Evolutionary conservation across 2,797 vertebrate species (phyloP).

Genomic region (Lates japonicus): DNA sequence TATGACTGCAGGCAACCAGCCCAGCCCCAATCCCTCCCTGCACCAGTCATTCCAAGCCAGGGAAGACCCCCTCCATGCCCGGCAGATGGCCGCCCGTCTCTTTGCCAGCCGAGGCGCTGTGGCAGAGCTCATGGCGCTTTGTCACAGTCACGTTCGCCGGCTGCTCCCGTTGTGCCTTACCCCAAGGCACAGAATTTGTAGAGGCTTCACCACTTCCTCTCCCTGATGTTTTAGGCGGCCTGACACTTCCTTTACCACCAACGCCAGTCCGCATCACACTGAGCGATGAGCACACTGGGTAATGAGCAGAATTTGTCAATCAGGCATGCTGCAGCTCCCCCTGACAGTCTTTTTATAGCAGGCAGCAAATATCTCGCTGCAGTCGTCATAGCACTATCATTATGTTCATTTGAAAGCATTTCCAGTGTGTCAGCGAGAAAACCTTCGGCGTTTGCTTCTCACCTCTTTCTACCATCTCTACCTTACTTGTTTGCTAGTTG

Average conservation of each 20-base stretch:
- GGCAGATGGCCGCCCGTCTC: slow-evolving; percentile 81
- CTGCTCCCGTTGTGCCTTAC: slow-evolving; percentile 61
- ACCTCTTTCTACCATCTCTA: slow-evolving; percentile 53
- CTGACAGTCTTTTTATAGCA: slow-evolving; percentile 58
- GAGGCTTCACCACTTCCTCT: slow-evolving; percentile 63
- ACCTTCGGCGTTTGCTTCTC: slow-evolving; percentile 51
- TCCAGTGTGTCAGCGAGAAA: slow-evolving; percentile 63
- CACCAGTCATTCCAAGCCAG: slow-evolving; percentile 62
- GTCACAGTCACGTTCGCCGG: slow-evolving; percentile 77
- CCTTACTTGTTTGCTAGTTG: slow-evolving; percentile 72
- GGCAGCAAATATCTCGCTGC: slow-evolving; percentile 50
- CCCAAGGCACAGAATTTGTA: slow-evolving; percentile 57
- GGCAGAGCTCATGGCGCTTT: slow-evolving; percentile 70
- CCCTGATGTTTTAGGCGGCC: slow-evolving; percentile 51
- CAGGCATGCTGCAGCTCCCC: slow-evolving; percentile 53
- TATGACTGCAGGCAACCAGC: slow-evolving; percentile 65
- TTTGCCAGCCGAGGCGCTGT: slow-evolving; percentile 64
- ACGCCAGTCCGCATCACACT: slow-evolving; percentile 65
- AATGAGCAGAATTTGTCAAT: slow-evolving; percentile 81
- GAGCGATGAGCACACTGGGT: slow-evolving; percentile 65
- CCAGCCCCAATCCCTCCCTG: slow-evolving; percentile 36
- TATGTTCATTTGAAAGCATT: slow-evolving; percentile 71
- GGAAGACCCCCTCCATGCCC: slow-evolving; percentile 76
- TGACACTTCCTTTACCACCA: slow-evolving; percentile 60
- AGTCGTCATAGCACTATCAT: slow-evolving; percentile 66